Base-by-base conservation (phyloP, 2,888 invertebrate species). In the Anagyrus pseudococci region DNA sequence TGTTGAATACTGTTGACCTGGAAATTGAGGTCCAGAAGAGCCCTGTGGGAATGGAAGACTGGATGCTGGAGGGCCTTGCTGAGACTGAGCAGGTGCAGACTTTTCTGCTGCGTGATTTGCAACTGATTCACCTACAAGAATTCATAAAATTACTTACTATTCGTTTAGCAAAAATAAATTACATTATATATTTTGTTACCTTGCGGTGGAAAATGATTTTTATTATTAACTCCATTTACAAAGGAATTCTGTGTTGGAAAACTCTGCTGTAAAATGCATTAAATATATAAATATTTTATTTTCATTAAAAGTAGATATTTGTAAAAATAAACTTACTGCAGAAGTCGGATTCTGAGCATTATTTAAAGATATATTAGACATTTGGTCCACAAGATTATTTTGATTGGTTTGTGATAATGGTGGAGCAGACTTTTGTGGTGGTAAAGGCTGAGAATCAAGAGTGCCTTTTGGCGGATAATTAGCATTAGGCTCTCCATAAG, bases 331-430 rank as follows among this genome's bases (percentile, higher is more conserved):
- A 65, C 62, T 69, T 70, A 59, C 67, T 64, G 60, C 44, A 17
- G 72, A 69, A 17, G 70, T 68, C 37, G 71, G 70, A 58, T 72
- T 73, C 53, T 68, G 72, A 56, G 69, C 71, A 69, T 71, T 70
- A 19, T 68, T 68, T 17, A 77, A 58, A 25, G 75, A 68, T 67
- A 76, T 70, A 57, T 73, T 75, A 7, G 76, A 69, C 71, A 78
- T 77, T 69, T 76, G 76, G 69, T 74, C 73, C 19, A 70, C 68
- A 60, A 76, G 54, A 67, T 71, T 73, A 50, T 72, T 72, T 64
- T 73, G 72, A 69, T 71, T 71, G 4, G 63, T 48, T 44, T 68
- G 68, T 47, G 68, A 62, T 4, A 4, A 1, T 1, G 70, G 67
- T n/a, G n/a, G n/a, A n/a, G n/a, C n/a, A n/a, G n/a, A n/a, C 60